These are phyloP conservation scores for Thysanoteuthis rhombus DNA, from an alignment of 2,888 invertebrate species.

Conservation along the genomic window DNA sequence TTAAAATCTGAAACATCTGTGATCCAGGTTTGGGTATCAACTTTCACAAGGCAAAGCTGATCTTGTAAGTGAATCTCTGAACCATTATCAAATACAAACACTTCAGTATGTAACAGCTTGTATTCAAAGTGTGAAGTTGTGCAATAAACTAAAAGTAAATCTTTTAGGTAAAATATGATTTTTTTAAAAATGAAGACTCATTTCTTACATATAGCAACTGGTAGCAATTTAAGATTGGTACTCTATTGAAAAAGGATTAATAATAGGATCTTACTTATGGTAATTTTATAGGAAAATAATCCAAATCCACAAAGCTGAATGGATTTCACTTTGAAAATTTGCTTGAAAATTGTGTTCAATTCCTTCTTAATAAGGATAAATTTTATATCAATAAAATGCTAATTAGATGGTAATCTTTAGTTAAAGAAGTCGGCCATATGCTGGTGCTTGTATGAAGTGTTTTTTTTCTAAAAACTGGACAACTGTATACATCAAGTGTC, in stretches of 20 bases:
- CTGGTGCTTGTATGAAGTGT: background rate
- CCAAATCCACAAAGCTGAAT: background rate
- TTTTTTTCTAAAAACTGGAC: background rate
- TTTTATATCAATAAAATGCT: background rate
- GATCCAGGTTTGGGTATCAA: background rate
- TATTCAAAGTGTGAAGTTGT: background rate
- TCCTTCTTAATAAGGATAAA: background rate
- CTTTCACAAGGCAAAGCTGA: background rate
- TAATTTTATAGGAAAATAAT: background rate
- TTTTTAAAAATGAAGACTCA: background rate
- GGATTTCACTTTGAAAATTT: background rate
- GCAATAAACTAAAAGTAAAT: background rate
- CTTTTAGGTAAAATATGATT: background rate
- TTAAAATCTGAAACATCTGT: background rate
- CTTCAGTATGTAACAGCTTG: background rate
- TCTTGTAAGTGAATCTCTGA: background rate
- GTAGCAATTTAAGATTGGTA: background rate
- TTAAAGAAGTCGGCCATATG: background rate
- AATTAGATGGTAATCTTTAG: background rate
- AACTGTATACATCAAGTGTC: no score
- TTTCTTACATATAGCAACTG: background rate
- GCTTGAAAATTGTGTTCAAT: background rate
- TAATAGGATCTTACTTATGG: background rate
- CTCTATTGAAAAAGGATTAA: background rate
- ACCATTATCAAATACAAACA: background rate